Conservation (phyloP, 2,888 invertebrate genomes). For the Acanthococcus lagerstroemiae region DNA sequence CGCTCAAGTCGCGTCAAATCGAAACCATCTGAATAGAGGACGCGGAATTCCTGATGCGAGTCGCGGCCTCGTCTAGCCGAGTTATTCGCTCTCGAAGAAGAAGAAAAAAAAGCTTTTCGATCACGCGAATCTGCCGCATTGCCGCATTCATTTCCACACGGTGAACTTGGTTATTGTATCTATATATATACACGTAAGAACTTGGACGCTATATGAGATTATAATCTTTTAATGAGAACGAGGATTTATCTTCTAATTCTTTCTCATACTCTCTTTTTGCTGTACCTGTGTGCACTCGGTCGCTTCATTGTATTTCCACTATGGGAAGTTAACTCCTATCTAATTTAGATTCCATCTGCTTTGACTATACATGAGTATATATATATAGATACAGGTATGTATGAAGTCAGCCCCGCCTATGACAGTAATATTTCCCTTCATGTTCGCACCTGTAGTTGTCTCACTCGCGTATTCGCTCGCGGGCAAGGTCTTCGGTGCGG, state of each 20-base stretch:
- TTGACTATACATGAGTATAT: slow-evolving; percentile 11
- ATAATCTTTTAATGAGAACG: slow-evolving; percentile 24
- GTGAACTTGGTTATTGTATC: slow-evolving; percentile 12
- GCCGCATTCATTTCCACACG: neutral
- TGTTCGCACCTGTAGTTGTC: slow-evolving; percentile 18
- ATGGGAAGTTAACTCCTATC: slow-evolving; percentile 25
- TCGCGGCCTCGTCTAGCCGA: too few relatives aligned
- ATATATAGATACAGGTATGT: too few relatives aligned
- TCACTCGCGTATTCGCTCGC: neutral
- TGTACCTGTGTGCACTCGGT: neutral
- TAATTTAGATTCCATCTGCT: slow-evolving; percentile 24
- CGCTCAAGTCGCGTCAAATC: too few relatives aligned
- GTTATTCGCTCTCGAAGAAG: too few relatives aligned
- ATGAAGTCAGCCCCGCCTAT: neutral
- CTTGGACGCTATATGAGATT: slow-evolving; percentile 24
- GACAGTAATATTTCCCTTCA: slow-evolving; percentile 2
- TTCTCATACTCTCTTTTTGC: slow-evolving; percentile 5
- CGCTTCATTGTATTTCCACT: slow-evolving; percentile 5
- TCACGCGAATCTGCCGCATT: slow-evolving; percentile 15
- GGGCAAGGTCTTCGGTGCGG: neutral
- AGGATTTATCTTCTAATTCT: slow-evolving; percentile 21
- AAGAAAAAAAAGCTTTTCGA: slow-evolving; percentile 6
- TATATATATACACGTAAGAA: too few relatives aligned
- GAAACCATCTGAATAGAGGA: too few relatives aligned
- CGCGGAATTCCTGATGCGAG: too few relatives aligned